phyloP scores from a whole-genome alignment of 2,888 invertebrate species.

The Chouioia cunea region DNA sequence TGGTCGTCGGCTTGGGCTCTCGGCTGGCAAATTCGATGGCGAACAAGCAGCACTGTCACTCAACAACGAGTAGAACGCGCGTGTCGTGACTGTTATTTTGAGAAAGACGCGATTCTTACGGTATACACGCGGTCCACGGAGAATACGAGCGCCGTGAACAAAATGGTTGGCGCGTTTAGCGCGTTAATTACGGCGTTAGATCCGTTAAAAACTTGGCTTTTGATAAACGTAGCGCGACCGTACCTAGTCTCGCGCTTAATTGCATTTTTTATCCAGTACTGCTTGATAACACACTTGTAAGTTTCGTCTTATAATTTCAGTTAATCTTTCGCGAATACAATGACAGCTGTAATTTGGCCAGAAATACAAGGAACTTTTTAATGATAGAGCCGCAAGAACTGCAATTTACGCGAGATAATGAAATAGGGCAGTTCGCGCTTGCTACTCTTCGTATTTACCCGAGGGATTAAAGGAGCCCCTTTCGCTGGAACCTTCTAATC shows the following conservation, averaged over 20 bases:
- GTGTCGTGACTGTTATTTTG: no score
- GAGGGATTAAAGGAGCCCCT: constrained; percentile 28
- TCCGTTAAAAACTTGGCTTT: no score
- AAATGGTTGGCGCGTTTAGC: no score
- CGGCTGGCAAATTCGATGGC: not conserved
- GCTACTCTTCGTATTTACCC: constrained; percentile 27
- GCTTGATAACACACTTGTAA: constrained; percentile 4
- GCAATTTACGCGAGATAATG: constrained; percentile 41
- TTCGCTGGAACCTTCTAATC: constrained; percentile 9
- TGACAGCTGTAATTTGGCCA: constrained; percentile 10
- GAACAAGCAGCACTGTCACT: not conserved
- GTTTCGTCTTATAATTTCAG: constrained; percentile 23
- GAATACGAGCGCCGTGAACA: no score
- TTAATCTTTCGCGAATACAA: constrained; percentile 19
- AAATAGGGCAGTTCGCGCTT: constrained; percentile 34
- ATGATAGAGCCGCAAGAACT: constrained; percentile 35
- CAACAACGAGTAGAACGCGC: no score
- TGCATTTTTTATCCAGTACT: not conserved
- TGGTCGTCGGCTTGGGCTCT: constrained; percentile 33
- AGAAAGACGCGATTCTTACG: no score
- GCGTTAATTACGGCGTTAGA: no score
- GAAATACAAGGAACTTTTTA: constrained; percentile 36
- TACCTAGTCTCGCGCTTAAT: no score
- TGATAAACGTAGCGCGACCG: no score
- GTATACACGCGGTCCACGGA: no score